Evolutionary conservation across 2,797 vertebrate genomes (phyloP).

Genomic region (Chiloscyllium punctatum): DNA sequence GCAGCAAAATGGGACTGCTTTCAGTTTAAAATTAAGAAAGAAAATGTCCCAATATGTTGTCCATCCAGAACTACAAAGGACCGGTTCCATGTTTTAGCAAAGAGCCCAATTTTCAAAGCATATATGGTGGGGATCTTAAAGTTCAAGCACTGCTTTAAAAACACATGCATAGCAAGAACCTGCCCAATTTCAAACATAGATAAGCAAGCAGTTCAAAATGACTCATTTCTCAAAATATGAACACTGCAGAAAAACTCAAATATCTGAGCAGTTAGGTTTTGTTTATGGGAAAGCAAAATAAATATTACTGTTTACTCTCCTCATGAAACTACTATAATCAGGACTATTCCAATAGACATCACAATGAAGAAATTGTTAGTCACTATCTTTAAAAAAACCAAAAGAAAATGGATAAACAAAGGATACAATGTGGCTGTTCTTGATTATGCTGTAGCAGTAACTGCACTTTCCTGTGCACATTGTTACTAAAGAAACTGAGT

Average conservation of each 20-base stretch:
- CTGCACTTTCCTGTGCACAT: conserved; percentile 33
- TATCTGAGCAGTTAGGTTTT: background rate
- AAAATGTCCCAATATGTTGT: background rate
- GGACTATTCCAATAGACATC: background rate
- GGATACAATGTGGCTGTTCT: conserved; percentile 21
- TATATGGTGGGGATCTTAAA: too few relatives aligned
- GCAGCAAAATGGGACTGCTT: background rate
- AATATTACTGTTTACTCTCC: background rate
- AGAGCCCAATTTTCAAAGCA: background rate
- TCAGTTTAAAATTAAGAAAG: background rate
- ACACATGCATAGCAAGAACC: background rate
- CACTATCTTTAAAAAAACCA: background rate
- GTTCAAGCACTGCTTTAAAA: background rate
- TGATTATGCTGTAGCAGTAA: conserved; percentile 6
- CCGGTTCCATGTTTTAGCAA: background rate
- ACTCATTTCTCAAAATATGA: background rate
- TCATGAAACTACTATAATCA: background rate
- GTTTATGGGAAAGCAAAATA: background rate
- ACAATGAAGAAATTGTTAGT: conserved; percentile 1
- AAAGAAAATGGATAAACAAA: background rate
- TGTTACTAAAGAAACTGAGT: background rate
- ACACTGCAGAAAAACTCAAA: background rate
- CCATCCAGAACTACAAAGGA: background rate
- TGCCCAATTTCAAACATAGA: background rate
- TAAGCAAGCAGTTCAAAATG: background rate